phyloP scores from a whole-genome alignment of 92 coral and sea anemone genomes.

The Plumapathes pennacea region DNA sequence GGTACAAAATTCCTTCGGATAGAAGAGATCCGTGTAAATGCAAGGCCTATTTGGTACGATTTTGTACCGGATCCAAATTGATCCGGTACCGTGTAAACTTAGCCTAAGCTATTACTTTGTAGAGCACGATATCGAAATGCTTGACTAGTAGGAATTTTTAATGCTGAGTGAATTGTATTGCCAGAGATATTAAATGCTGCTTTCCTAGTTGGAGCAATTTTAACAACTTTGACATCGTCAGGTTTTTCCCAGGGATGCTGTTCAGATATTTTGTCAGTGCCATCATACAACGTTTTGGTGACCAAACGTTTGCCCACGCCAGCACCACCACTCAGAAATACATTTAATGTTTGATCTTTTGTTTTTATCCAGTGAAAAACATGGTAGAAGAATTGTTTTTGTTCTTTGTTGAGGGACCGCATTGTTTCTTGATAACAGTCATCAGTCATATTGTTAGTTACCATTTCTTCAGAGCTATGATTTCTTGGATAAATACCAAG shows the following conservation, averaged over 20 bases:
- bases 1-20: too few species aligned
- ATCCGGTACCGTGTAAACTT: too few species aligned
- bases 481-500: slow-evolving; percentile 15
- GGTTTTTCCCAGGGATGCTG: slow-evolving; percentile 53
- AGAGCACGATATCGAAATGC: slow-evolving; percentile 47
- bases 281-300: slow-evolving; percentile 51
- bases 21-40: too few species aligned
- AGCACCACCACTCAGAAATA: slow-evolving; percentile 64
- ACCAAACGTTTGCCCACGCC: slow-evolving; percentile 56
- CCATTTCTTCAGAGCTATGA: slow-evolving; percentile 15
- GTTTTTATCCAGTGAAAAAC: slow-evolving; percentile 16
- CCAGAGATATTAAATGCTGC: slow-evolving; percentile 51
- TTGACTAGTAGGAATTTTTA: slow-evolving; percentile 59
- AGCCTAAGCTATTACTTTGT: too few species aligned
- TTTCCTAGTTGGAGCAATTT: slow-evolving; percentile 50
- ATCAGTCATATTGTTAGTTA: slow-evolving; percentile 13
- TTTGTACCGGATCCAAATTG: too few species aligned
- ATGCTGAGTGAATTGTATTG: slow-evolving; percentile 45
- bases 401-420: slow-evolving; percentile 12
- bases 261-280: slow-evolving; percentile 31
- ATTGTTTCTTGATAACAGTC: slow-evolving; percentile 19
- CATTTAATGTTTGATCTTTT: slow-evolving; percentile 14
- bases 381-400: slow-evolving; percentile 25
- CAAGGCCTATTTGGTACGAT: too few species aligned
- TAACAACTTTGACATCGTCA: slow-evolving; percentile 36